phyloP scores from a whole-genome alignment of 2,797 vertebrate genomes.

The Danio jaintianensis region DNA sequence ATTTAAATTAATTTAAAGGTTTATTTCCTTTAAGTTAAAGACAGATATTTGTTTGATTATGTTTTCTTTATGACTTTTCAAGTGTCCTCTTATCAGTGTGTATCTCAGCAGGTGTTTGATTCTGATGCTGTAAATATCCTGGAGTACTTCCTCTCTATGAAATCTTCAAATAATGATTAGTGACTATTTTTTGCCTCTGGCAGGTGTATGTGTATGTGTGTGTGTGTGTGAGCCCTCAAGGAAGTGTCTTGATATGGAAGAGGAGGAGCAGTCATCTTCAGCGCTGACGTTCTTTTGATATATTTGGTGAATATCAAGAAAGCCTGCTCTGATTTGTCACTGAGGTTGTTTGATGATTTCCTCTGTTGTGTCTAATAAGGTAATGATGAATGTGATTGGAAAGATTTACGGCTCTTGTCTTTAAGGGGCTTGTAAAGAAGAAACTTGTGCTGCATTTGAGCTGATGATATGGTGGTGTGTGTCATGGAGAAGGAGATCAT shows the following conservation, averaged over 20 bases:
- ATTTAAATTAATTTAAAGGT: too few species aligned
- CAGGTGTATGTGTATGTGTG: not conserved
- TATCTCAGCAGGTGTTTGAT: not conserved
- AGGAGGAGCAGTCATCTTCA: not conserved
- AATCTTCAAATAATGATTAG: not conserved
- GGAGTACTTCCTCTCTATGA: not conserved
- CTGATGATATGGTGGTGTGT: not conserved
- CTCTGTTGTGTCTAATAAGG: constrained; percentile 43
- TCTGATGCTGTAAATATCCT: not conserved
- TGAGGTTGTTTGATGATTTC: constrained; percentile 30
- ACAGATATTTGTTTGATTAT: too few species aligned
- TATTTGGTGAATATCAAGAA: constrained; percentile 17
- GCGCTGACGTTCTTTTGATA: not conserved
- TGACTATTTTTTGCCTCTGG: not conserved
- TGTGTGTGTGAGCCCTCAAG: not conserved
- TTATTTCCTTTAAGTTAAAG: too few species aligned
- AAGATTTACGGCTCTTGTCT: too few species aligned
- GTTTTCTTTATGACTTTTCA: too few species aligned
- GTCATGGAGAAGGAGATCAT: constrained; percentile 11
- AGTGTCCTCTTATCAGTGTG: too few species aligned
- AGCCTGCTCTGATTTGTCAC: constrained; percentile 17
- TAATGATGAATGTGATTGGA: constrained; percentile 44
- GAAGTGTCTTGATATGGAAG: not conserved
- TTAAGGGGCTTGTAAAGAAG: too few species aligned
- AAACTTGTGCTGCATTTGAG: too few species aligned